Percentiles rank a stretch among this genome's conserved stretches.
phyloP scores from a whole-genome alignment of 2,888 invertebrate species.

The Adelognathus sp. region DNA sequence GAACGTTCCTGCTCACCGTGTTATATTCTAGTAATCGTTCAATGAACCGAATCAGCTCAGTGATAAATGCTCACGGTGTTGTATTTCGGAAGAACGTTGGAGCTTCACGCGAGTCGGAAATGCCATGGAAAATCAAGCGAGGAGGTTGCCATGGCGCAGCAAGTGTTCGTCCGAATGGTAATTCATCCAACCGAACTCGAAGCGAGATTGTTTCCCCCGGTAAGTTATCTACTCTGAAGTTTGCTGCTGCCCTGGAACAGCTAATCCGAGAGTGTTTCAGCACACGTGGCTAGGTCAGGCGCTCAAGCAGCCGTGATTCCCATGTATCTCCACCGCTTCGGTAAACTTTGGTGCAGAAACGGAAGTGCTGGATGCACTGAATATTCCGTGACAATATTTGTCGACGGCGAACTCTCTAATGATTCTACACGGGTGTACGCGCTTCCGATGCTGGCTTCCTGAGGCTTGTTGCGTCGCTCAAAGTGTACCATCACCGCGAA shows the following conservation, averaged over 20 bases:
- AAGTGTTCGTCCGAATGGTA: slow-evolving; percentile 54
- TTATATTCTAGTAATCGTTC: too few relatives aligned
- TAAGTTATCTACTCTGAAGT: slow-evolving; percentile 44
- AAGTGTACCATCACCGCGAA: too few relatives aligned
- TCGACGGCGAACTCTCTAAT: too few relatives aligned
- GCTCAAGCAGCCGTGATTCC: slow-evolving; percentile 1
- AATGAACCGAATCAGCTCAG: too few relatives aligned
- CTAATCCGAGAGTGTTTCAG: slow-evolving; percentile 10
- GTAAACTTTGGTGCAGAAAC: too few relatives aligned
- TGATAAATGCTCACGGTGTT: background rate
- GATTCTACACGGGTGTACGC: too few relatives aligned
- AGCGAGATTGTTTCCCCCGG: slow-evolving; percentile 35
- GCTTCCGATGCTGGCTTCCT: too few relatives aligned
- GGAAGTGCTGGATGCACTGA: too few relatives aligned
- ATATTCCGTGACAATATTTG: too few relatives aligned
- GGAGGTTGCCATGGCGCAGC: slow-evolving; percentile 38
- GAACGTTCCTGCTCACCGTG: too few relatives aligned
- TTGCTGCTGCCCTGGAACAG: slow-evolving; percentile 37
- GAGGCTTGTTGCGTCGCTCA: too few relatives aligned
- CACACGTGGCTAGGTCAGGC: background rate
- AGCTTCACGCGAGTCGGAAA: slow-evolving; percentile 37
- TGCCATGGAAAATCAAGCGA: slow-evolving; percentile 29
- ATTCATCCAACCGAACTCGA: slow-evolving; percentile 50
- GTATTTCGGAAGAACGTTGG: slow-evolving; percentile 13
- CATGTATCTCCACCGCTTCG: too few relatives aligned